Conservation (phyloP, 2,888 invertebrate species). For the Pollenia griseotomentosa region DNA sequence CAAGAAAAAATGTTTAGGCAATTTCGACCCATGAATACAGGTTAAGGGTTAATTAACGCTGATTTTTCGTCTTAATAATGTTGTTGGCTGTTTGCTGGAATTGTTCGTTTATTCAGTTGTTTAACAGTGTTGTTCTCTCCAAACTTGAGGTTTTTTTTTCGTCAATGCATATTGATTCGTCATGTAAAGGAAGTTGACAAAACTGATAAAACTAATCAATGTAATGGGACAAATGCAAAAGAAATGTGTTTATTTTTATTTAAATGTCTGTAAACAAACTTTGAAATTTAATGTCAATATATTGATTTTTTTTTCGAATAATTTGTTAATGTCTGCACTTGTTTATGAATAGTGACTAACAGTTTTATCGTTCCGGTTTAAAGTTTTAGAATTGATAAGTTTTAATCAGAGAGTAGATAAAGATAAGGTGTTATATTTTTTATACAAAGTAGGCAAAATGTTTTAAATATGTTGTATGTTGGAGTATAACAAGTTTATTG, state of each 20-base stretch:
- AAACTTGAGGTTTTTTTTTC: not conserved
- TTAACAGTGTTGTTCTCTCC: not conserved
- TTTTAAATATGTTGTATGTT: no score
- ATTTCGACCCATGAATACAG: no score
- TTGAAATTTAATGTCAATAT: slow-evolving; percentile 12
- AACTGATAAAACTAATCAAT: slow-evolving; percentile 51
- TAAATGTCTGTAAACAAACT: not conserved
- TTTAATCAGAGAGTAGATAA: not conserved
- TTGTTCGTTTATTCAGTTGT: slow-evolving; percentile 24
- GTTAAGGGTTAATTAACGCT: not conserved
- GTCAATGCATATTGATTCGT: slow-evolving; percentile 43
- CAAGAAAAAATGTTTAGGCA: no score
- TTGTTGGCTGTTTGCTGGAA: slow-evolving; percentile 23
- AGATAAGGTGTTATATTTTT: not conserved
- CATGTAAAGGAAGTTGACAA: slow-evolving; percentile 68
- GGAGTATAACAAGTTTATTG: no score
- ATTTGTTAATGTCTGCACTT: not conserved
- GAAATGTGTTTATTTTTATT: slow-evolving; percentile 3
- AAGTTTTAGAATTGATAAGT: not conserved
- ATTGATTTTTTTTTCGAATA: slow-evolving; percentile 6
- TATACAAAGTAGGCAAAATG: no score
- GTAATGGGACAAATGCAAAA: slow-evolving; percentile 29
- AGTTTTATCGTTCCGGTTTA: slow-evolving; percentile 8
- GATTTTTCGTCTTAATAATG: slow-evolving; percentile 53
- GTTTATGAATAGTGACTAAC: slow-evolving; percentile 18